Evolutionary conservation across 1,140 invertebrate genomes (phyloP), one percentile per base, ranked within the genome.

Genomic region (Oedothorax gibbosus): DNA sequence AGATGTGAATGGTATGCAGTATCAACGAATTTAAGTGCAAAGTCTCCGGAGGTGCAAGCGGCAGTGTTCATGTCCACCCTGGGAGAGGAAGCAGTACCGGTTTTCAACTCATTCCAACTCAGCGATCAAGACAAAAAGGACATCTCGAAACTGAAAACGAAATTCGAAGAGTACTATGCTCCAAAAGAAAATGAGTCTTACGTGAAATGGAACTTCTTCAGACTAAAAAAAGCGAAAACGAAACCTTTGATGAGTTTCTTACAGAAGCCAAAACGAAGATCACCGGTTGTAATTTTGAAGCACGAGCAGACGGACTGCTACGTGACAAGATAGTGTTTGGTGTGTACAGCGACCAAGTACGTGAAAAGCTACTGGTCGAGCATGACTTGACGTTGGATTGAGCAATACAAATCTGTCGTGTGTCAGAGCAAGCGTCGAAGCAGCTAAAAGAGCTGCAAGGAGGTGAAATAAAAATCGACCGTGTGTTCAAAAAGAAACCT

Each of bases 221-320:
- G 18, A 6, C 57, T 62, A 62, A 62, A 62, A 62, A 62, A 62
- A 18, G 57, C 12, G 57, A n/a, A n/a, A n/a, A n/a, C n/a, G n/a
- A 62, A 62, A 62, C 57, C 57, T 62, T 62, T 62, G n/a, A n/a
- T n/a, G 57, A 62, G 57, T 62, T 62, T 62, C 57, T 62, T 62
- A 12, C 6, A 15, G 57, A 62, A 62, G 57, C 57, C 18, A 62
- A 18, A 18, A 62, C 12, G 18, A 12, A 18, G 18, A 15, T 62
- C 12, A 3, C 6, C 12, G 57, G 57, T 2, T 62, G 57, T 18
- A 62, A 62, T 62, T 62, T 62, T 18, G 57, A 62, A 62, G 18
- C 12, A 12, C 18, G 1, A 6, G 18, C 57, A 3, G 57, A 62
- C 1, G 57, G 57, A 62, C 57, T 2, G 12, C 57, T 62, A 18